Evolutionary conservation across 2,113 vertebrate species (phyloP), one percentile per base, ranked within the genome.

Genomic region (Leptobrachium leishanense): DNA sequence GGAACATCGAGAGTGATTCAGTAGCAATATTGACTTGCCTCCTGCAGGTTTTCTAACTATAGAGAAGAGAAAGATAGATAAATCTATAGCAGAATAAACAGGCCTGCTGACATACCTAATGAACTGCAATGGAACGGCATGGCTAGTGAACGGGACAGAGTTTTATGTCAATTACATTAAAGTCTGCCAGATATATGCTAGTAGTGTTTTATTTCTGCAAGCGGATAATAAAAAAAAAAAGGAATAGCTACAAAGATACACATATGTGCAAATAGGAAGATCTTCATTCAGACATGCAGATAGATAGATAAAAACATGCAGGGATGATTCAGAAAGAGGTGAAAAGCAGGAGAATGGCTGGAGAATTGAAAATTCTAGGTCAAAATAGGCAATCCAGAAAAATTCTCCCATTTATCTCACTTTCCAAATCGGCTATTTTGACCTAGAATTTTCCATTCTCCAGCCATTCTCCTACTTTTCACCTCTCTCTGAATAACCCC

Each of bases 51-150:
- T 0, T 40, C 81, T 74, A 77, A 42, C 11, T 43, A 1, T 73
- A 40, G 7, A 73, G 43, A 54, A 53, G 72, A 72, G 46, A 66
- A 41, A 9, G 41, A 81, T 78, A 68, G 59, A 68, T 7, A 68
- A 54, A 70, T 74, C 59, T 84, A 74, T 72, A 72, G 66, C 15
- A 40, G 54, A 79, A 78, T 43, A 81, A 13, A 68, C 44, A 72
- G 74, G 31, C 65, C 41, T 0, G 0, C 65, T 79, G 72, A 39
- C 75, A 72, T 79, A 54, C 79, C 39, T 73, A 76, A 13, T 79
- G 67, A 75, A 66, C 63, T 81, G 78, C 78, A 84, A 59, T 74
- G 50, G 57, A 74, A 76, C 79, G n/a, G 5, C 46, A 8, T 59
- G 64, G 5, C 20, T 79, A 11, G 2, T 12, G 46, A 66, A 74